Base-by-base conservation (phyloP, 1,140 invertebrate species). In the Calephelis nemesis region DNA sequence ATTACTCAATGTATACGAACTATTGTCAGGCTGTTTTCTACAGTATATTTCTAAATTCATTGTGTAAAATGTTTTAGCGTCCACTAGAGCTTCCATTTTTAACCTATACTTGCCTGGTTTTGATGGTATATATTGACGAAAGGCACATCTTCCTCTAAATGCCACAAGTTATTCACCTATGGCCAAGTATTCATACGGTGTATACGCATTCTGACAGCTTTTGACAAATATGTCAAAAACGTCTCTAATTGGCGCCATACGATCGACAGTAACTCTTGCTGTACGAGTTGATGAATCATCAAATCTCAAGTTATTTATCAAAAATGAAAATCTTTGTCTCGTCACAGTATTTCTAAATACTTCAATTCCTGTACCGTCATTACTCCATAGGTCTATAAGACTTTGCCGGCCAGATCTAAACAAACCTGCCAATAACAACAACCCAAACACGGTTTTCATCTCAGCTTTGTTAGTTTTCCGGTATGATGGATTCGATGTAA, bases 31-130 rank as follows among this genome's bases (percentile, higher is more conserved):
- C 12, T 69, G 62, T 40, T 69, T 69, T 10, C 68, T 49, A 15
- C 62, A 62, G 42, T 70, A 66, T 11, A 66, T 65, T 62, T 50
- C 12, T 69, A 70, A 39, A 45, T 70, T 82, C 5, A 70, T 8
- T 30, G 68, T 50, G 65, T 79, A 83, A 50, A 70, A 65, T 13
- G 78, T 68, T 71, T 79, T 79, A 10, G 78, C 63, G 69, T 87
- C 78, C 0, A 75, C 74, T 54, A 83, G 67, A 10, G 76, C 69
- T 68, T 70, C 81, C 39, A 83, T 77, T 81, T 92, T 93, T 39
- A 92, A 79, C 4, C 86, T 90, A 76, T 92, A 93, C 74, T 92
- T 92, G 47, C 75, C 80, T 1, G 92, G 92, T 82, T 93, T 93
- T 52, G 79, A 80, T 4, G 87, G 86, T 19, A 93, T 92, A 72